Base-by-base conservation (phyloP, 2,113 vertebrate genomes). In the Oryzias woworae region DNA sequence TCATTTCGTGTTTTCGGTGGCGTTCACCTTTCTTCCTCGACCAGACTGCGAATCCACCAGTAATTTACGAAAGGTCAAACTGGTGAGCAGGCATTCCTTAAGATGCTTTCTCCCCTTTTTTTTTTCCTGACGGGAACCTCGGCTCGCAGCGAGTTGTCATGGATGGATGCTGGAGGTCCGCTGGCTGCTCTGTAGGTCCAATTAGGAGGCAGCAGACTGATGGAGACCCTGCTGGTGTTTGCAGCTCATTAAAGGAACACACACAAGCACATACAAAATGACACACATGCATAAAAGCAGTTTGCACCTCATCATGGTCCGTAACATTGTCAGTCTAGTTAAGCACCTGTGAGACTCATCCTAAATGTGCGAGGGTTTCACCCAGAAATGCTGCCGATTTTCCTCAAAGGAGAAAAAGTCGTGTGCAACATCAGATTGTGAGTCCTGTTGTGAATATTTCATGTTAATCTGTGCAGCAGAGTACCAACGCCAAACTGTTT, bases 201-300 rank as follows among this genome's bases (percentile, higher is more conserved):
- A 89, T 89, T 89, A 88, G 61, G 52, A 87, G 71, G 77, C 69
- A 44, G 78, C 69, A 70, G 76, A 87, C 58, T 75, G 83, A 83
- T 83, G 83, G 80, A 24, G 69, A 66, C 66, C 67, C 64, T 58
- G 66, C 74, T 71, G 64, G 56, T 43, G 68, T 58, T 62, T 48
- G 73, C 4, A 50, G 63, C 79, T 86, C 80, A 84, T 87, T 86
- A 87, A 62, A 59, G 15, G 13, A 14, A 23, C 4, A 23, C 10
- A 4, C 48, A 64, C 52, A 48, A 18, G 52, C 56, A 56, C 65
- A 72, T 54, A 59, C 51, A 31, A 42, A 66, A 22, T 18, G 67
- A 42, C 13, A 26, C 24, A 54, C 12, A 12, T 44, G 45, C 26
- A 42, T 28, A 44, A 51, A 51, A 53, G 47, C 36, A 15, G 47